Evolutionary conservation across 2,113 vertebrate species (phyloP).

Genomic region (Corythornis vintsioides): DNA sequence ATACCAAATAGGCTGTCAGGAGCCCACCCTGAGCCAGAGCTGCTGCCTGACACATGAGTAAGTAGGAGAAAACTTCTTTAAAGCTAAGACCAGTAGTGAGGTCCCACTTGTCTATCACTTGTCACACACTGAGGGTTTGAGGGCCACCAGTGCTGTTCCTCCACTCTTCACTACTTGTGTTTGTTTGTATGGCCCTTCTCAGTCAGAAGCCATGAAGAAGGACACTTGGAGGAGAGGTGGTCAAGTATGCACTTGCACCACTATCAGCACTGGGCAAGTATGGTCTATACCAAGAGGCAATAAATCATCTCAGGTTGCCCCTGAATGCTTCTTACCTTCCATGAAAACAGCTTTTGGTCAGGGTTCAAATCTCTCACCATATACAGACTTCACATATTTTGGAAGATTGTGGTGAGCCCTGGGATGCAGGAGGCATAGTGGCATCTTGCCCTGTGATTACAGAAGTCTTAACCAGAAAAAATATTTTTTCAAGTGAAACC

Average conservation of each 20-base stretch:
- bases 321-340: not conserved
- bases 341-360: not conserved
- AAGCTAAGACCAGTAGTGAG: not conserved
- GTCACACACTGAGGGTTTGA: not conserved
- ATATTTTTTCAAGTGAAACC: not conserved
- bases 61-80: not conserved
- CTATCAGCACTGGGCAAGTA: not conserved
- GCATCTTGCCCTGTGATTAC: not conserved
- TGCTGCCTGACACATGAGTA: rapidly evolving
- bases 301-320: rapidly evolving
- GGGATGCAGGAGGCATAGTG: not conserved
- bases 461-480: not conserved
- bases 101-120: not conserved
- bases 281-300: rapidly evolving
- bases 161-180: not conserved
- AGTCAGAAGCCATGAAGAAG: not conserved
- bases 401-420: not conserved
- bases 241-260: too few species aligned
- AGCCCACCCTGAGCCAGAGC: not conserved
- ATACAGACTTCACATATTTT: not conserved
- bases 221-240: not conserved
- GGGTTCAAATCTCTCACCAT: not conserved
- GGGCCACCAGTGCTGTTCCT: not conserved
- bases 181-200: not conserved
- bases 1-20: not conserved